Percentiles rank a stretch among this genome's conserved stretches.
Conservation (phyloP, 2,888 invertebrate species). For the Tetanocera ferruginea region DNA sequence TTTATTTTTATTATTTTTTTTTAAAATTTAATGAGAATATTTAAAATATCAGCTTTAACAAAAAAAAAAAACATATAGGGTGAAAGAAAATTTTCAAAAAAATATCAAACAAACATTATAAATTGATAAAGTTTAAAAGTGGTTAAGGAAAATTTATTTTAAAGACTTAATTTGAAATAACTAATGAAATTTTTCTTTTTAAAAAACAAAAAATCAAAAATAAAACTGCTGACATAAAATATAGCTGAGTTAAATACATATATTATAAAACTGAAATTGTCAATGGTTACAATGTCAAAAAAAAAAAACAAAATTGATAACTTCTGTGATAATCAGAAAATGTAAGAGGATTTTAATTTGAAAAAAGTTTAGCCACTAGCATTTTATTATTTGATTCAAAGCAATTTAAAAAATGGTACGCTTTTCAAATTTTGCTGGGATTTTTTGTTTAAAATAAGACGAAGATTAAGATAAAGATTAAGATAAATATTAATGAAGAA, state of each 20-base stretch:
- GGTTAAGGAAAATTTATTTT: neutral
- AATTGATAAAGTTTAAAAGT: neutral
- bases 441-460: too few species aligned
- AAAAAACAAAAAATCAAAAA: neutral
- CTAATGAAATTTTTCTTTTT: neutral
- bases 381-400: too few species aligned
- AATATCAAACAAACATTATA: neutral
- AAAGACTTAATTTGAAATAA: neutral
- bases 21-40: neutral
- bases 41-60: neutral
- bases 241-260: neutral
- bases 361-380: too few species aligned
- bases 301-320: too few species aligned
- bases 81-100: neutral
- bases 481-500: too few species aligned
- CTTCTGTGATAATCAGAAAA: too few species aligned
- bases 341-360: too few species aligned
- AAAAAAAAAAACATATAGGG: neutral
- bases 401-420: too few species aligned
- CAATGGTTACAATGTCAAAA: neutral
- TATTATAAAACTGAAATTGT: conserved; percentile 30
- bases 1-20: conserved; percentile 8
- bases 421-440: too few species aligned
- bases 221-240: too few species aligned
- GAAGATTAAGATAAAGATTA: too few species aligned